phyloP scores from a whole-genome alignment of 2,113 vertebrate species.

The Sander vitreus region DNA sequence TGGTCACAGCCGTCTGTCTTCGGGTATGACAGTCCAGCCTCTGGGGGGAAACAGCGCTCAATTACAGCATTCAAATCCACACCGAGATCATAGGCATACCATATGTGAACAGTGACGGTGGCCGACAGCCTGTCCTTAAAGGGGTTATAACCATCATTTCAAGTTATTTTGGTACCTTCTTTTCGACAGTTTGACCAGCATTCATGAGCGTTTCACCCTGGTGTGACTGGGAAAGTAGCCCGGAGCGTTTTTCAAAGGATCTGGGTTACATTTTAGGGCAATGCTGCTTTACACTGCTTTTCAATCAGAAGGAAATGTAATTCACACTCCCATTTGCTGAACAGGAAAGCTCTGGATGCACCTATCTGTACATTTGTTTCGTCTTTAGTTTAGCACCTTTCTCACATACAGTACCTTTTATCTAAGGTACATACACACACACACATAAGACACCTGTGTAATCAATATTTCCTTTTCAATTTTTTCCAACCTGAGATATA shows the following conservation, averaged over 20 bases:
- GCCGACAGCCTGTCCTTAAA: conserved; percentile 55
- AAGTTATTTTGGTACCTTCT: conserved; percentile 49
- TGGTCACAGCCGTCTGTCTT: conserved; percentile 63
- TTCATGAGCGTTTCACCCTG: conserved; percentile 49
- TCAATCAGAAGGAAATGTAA: conserved; percentile 37
- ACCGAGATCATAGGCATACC: conserved; percentile 40
- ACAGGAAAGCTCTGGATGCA: neutral
- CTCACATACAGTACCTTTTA: neutral
- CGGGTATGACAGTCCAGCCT: conserved; percentile 57
- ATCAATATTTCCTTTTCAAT: neutral
- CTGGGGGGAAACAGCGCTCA: conserved; percentile 44
- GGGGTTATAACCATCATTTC: conserved; percentile 37
- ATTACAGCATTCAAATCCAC: conserved; percentile 77
- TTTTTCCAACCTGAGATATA: neutral
- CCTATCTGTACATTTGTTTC: neutral
- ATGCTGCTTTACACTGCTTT: conserved; percentile 18
- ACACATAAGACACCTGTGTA: neutral
- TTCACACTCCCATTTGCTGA: conserved; percentile 30
- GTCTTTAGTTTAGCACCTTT: neutral
- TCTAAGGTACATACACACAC: neutral
- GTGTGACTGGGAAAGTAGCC: conserved; percentile 53
- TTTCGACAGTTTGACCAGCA: conserved; percentile 29
- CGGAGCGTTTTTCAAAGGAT: conserved; percentile 47
- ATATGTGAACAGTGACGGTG: conserved; percentile 49
- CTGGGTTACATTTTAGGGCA: conserved; percentile 43